Evolutionary conservation across 2,113 vertebrate species (phyloP).

Genomic region (Hydrolagus affinis): DNA sequence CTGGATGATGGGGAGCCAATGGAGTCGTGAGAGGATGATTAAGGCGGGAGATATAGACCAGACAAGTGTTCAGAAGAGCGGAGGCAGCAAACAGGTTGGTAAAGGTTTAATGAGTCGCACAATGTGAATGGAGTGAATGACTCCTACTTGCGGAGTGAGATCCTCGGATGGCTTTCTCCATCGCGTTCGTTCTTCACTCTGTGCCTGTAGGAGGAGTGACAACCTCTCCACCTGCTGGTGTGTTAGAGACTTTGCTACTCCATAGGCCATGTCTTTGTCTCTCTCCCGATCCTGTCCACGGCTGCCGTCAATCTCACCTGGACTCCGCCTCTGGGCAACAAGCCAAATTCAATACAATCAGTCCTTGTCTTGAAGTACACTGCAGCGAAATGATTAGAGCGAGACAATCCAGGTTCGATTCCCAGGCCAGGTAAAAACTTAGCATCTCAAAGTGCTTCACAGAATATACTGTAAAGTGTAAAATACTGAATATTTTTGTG

Average conservation of each 20-base stretch:
- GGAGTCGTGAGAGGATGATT: too few species aligned
- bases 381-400: neutral
- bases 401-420: neutral
- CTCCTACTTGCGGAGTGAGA: neutral
- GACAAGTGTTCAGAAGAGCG: neutral
- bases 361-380: neutral
- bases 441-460: neutral
- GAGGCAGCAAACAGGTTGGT: neutral
- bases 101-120: neutral
- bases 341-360: neutral
- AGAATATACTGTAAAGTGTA: neutral
- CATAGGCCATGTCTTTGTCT: slow-evolving; percentile 32
- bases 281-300: neutral
- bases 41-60: too few species aligned
- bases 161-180: neutral
- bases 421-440: neutral
- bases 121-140: neutral
- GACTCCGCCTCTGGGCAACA: neutral
- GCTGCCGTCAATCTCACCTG: neutral
- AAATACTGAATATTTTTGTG: neutral
- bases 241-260: slow-evolving; percentile 30
- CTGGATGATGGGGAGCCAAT: too few species aligned
- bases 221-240: slow-evolving; percentile 35
- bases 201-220: slow-evolving; percentile 36
- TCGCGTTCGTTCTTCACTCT: slow-evolving; percentile 33